Base-by-base conservation (phyloP, 2,888 invertebrate genomes). In the Empis stercorea region DNA sequence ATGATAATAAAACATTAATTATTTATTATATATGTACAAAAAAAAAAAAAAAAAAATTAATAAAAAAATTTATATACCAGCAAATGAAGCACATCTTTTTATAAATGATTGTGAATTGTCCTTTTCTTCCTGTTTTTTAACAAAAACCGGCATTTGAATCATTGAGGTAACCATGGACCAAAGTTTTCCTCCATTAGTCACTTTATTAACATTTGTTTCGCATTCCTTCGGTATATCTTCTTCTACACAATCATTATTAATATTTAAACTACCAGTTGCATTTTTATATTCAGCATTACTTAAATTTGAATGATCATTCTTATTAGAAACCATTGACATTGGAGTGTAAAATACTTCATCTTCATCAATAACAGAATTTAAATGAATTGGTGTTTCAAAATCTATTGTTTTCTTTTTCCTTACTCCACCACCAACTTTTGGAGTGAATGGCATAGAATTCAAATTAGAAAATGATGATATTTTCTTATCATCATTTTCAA, bases 311-410 rank as follows among this genome's bases (percentile, higher is more conserved):
- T 34, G 32, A 20, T 20, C 5, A 27, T 27, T 7, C 7, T 27
- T 27, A 27, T 27, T 27, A 7, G 23, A 4, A 27, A 27, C 2
- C 5, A 46, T 43, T 14, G 46, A 16, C 27, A 23, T 49, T 20
- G 54, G 52, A 15, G 54, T 54, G 17, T 48, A 52, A 38, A 52
- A 54, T 3, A 54, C 47, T 10, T 52, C 52, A 43, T 51, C 50
- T 10, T 44, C 44, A 9, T 43, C 43, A 17, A 17, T 32, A 15
- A 27, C 44, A 27, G 43, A 30, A 11, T 48, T 14, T n/a, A 13
- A 11, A 10, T 36, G n/a, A 14, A n/a, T 13, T 11, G 46, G 49
- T 2, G 49, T 42, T 32, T 50, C 47, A 32, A 53, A 48, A 9
- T 49, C 50, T 17, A 50, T 48, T 17, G 47, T 38, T 32, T 54